A percentile compares a stretch with the other conserved stretches of the same genome.
Evolutionary conservation across 2,888 invertebrate genomes (phyloP).

Genomic region (Epirrhoe tristata): DNA sequence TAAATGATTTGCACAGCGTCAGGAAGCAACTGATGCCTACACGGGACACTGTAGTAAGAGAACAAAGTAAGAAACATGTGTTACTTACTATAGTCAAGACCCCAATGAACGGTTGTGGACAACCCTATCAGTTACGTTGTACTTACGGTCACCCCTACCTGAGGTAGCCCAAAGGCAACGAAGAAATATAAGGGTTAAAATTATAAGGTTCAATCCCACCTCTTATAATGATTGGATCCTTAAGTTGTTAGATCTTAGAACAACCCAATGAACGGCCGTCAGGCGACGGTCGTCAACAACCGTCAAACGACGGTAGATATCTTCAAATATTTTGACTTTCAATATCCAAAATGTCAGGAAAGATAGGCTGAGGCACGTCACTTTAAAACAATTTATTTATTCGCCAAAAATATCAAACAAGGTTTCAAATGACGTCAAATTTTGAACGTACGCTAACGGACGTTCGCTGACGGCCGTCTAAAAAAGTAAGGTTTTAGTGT

Average conservation of each 20-base stretch:
- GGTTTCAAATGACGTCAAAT: neutral
- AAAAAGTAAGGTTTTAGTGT: neutral
- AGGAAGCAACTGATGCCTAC: no score
- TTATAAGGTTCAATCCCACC: conserved; percentile 33
- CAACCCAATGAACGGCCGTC: neutral
- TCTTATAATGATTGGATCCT: conserved; percentile 35
- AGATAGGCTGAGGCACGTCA: no score
- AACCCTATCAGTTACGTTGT: neutral
- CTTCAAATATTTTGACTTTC: no score
- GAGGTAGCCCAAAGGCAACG: conserved; percentile 44
- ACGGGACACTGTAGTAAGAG: no score
- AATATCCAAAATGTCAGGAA: no score
- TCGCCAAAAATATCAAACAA: no score
- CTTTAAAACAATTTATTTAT: no score
- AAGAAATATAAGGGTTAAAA: conserved; percentile 43
- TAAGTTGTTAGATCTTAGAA: neutral
- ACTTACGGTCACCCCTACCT: neutral
- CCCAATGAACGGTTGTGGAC: neutral
- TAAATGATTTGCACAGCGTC: no score
- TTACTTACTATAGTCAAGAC: neutral
- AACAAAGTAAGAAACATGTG: no score
- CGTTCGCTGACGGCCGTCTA: neutral
- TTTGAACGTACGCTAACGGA: neutral
- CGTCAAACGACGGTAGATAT: no score
- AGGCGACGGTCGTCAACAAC: neutral